Percentiles rank a stretch among this genome's conserved stretches.
phyloP scores from a whole-genome alignment of 2,113 vertebrate species.

The Melanostigma gelatinosum region DNA sequence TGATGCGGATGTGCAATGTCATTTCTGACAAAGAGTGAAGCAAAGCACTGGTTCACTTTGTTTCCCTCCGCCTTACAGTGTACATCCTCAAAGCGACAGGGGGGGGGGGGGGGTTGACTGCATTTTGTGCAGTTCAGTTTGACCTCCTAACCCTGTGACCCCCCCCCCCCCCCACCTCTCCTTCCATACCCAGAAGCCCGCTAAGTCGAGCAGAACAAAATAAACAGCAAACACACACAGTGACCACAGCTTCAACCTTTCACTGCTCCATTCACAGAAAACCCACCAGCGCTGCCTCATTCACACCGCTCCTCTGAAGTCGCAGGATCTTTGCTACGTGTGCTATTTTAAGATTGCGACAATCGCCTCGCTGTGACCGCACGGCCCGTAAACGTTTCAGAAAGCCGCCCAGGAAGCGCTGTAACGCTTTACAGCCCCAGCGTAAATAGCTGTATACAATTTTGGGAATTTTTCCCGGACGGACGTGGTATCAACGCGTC shows the following conservation, averaged over 20 bases:
- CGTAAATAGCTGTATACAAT: conserved; percentile 12
- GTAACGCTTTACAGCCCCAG: neutral
- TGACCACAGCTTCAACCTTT: conserved; percentile 45
- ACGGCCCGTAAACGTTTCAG: conserved; percentile 18
- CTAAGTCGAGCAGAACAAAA: conserved; percentile 64
- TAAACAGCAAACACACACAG: conserved; percentile 61
- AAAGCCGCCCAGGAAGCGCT: conserved; percentile 12
- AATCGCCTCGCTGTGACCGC: conserved; percentile 29
- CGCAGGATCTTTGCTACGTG: conserved; percentile 20
- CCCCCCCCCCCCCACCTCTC: neutral
- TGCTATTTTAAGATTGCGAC: conserved; percentile 40
- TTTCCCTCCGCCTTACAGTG: neutral
- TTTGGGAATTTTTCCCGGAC: neutral
- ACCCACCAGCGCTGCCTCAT: conserved; percentile 3
- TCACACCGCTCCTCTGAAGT: neutral
- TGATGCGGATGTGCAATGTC: neutral
- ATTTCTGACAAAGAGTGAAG: neutral
- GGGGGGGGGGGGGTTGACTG: neutral
- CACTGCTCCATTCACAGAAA: conserved; percentile 44
- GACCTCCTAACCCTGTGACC: conserved; percentile 58
- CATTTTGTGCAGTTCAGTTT: conserved; percentile 43
- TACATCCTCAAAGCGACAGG: conserved; percentile 5
- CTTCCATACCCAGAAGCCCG: conserved; percentile 23
- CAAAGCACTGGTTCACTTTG: neutral
- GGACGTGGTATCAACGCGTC: neutral